Base-by-base conservation (phyloP, 2,888 invertebrate genomes). In the Clivina fossor region DNA sequence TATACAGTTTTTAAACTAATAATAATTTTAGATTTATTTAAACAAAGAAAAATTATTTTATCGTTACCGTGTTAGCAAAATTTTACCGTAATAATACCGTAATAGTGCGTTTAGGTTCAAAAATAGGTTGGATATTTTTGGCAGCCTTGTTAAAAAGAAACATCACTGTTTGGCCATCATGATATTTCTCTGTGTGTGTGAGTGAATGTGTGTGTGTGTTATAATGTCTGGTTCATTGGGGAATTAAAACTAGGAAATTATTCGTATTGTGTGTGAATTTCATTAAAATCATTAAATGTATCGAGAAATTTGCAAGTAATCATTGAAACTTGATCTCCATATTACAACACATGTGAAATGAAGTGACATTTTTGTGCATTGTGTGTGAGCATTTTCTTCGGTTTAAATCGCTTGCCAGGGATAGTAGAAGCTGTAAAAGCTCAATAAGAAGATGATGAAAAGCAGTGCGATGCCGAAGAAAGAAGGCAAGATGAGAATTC, bases 401-500 rank as follows among this genome's bases (percentile, higher is more conserved):
- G n/a, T n/a, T n/a, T n/a, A n/a, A n/a, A n/a, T n/a, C n/a, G n/a
- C n/a, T n/a, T n/a, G n/a, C n/a, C n/a, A 47, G 55, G 55, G 47
- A 55, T 28, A 55, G 19, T 38, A 55, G 18, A 55, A 55, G n/a
- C n/a, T n/a, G n/a, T n/a, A n/a, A n/a, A n/a, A n/a, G n/a, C n/a
- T n/a, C n/a, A n/a, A n/a, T n/a, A n/a, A n/a, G n/a, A n/a, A n/a
- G 74, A 84, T 82, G 80, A 84, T 86, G 83, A 86, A 85, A 77
- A 82, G 77, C 71, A 77, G 84, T 74, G 80, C 85, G 68, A 79
- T 88, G 76, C 86, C 87, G 68, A 93, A 92, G 77, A 92, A 92
- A 78, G 93, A 93, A 79, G 87, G 88, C 80, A 96, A 96, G 80
- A 95, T 96, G 95, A 85, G 97, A 73, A 97, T 97, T 73, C 84